Evolutionary conservation across 2,888 invertebrate genomes (phyloP).

Genomic region (Perizoma flavofasciatum): DNA sequence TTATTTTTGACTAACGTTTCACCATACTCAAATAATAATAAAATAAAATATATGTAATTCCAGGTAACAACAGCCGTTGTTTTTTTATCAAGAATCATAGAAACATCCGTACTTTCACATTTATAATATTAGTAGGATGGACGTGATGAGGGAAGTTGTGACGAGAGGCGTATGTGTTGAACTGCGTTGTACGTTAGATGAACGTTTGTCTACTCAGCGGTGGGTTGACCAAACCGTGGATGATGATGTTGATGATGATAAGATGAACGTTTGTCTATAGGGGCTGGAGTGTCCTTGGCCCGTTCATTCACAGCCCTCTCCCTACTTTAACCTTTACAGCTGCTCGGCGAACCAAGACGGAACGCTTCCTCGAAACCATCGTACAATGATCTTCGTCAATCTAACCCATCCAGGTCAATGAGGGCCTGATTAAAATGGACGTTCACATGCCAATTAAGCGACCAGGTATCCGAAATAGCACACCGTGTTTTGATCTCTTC

Average conservation of each 20-base stretch:
- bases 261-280: conserved; percentile 43
- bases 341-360: conserved; percentile 59
- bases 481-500: conserved; percentile 54
- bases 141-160: too few species aligned
- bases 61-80: too few species aligned
- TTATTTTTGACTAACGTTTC: too few species aligned
- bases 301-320: conserved; percentile 59
- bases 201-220: conserved; percentile 50
- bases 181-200: too few species aligned
- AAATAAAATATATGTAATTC: too few species aligned
- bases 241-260: too few species aligned
- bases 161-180: too few species aligned
- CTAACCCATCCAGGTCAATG: conserved; percentile 34
- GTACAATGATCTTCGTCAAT: conserved; percentile 47
- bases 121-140: too few species aligned
- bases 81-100: too few species aligned
- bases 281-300: conserved; percentile 55
- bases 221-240: too few species aligned
- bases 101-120: too few species aligned
- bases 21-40: too few species aligned
- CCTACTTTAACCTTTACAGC: conserved; percentile 52
- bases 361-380: conserved; percentile 52
- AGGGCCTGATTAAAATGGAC: conserved; percentile 49
- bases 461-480: conserved; percentile 65
- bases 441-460: conserved; percentile 48